Base-by-base conservation (phyloP, 1,140 invertebrate genomes). In the Himalopsyche phryganea region DNA sequence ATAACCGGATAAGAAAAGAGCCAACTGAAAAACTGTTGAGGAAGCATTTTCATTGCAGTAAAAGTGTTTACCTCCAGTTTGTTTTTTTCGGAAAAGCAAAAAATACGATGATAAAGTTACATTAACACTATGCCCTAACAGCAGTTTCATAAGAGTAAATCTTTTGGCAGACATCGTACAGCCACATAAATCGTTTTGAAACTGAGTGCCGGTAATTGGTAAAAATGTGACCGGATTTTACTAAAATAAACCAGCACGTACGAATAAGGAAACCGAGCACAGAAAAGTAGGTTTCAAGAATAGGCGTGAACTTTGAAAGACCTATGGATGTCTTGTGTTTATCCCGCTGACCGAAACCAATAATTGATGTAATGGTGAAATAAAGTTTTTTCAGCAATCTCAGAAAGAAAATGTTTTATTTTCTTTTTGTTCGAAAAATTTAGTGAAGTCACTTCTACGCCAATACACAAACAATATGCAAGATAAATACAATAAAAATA, bases 191-290 rank as follows among this genome's bases (percentile, higher is more conserved):
- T 63, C 56, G 44, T 53, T 47, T 52, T 32, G 49, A 28, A 41
- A 55, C 33, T 44, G 41, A 32, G 32, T 10, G 41, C 44, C 50
- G 54, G 59, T 62, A 62, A 62, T 62, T 62, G 60, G 54, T 41
- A 47, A 57, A 58, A 62, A 62, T 62, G 60, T 54, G 54, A 58
- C 54, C 46, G 50, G 60, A 44, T 49, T 38, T 47, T 15, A n/a
- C 19, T 41, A 28, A 3, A 28, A 28, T 28, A 28, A 28, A 28
- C 4, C 4, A 9, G 23, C 23, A 28, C 23, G 23, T 28, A 28
- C 4, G 23, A 3, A 28, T 5, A 28, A 28, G 23, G 9, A 28
- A 28, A 28, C 3, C 7, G 40, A 13, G 10, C 20, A 10, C 20
- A 10, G 45, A 7, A 20, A 9, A 28, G 23, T n/a, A 13, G 10